A percentile compares a stretch with the other conserved stretches of the same genome.
These are phyloP conservation scores for Cossypha niveicapilla DNA, from an alignment of 2,797 vertebrate genomes.

Conservation along the genomic window DNA sequence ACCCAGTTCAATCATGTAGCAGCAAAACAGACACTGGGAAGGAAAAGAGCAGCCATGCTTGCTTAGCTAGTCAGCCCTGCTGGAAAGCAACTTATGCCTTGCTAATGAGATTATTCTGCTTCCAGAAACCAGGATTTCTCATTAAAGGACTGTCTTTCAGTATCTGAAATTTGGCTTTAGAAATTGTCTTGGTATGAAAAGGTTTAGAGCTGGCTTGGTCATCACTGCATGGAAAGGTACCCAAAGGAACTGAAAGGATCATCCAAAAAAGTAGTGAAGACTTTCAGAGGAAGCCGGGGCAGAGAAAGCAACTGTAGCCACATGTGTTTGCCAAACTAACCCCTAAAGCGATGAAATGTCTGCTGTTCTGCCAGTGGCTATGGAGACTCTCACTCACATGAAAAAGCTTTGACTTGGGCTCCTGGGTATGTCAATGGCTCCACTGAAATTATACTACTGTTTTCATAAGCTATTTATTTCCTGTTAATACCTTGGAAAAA, in stretches of 20 bases:
- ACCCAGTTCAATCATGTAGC: neutral
- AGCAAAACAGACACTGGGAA: neutral
- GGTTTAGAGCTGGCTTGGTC: neutral
- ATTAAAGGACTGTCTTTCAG: neutral
- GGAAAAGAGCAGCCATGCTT: neutral
- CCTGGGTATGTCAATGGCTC: constrained; percentile 5
- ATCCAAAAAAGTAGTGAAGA: neutral
- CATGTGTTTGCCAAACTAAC: neutral
- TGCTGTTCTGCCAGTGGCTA: neutral
- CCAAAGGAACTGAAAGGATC: neutral
- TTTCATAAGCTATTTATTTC: constrained; percentile 59
- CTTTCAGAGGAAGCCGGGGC: neutral
- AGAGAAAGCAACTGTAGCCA: neutral
- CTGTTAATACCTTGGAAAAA: constrained; percentile 49
- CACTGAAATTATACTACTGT: constrained; percentile 37
- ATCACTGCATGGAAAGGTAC: neutral
- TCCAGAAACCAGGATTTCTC: constrained; percentile 1
- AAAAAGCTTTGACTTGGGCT: constrained; percentile 11
- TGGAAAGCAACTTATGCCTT: neutral
- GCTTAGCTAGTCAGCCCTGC: neutral
- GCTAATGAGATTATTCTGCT: neutral
- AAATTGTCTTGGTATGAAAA: neutral
- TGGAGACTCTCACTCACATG: neutral
- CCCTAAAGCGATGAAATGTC: neutral
- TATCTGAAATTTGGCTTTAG: neutral